phyloP scores from a whole-genome alignment of 2,113 vertebrate species.

The Panurus biarmicus region DNA sequence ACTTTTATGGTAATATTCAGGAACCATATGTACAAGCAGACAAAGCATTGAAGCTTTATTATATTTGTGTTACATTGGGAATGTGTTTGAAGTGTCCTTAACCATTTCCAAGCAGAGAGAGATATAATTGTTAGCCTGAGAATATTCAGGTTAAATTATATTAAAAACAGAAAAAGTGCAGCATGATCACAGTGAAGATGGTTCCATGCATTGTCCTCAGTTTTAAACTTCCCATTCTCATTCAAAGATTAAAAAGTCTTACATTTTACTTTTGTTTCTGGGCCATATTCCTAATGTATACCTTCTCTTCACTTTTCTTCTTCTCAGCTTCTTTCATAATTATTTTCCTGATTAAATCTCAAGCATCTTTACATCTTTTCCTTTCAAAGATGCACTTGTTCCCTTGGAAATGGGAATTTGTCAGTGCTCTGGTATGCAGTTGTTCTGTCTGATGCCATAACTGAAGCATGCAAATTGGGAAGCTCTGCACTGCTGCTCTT shows the following conservation, averaged over 20 bases:
- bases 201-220: not conserved
- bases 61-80: not conserved
- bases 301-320: not conserved
- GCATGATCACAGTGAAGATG: not conserved
- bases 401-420: not conserved
- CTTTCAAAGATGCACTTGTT: not conserved
- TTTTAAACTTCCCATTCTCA: not conserved
- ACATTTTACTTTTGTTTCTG: not conserved
- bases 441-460: not conserved
- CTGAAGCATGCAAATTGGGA: not conserved
- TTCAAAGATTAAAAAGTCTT: not conserved
- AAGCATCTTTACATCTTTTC: not conserved
- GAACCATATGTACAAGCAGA: not conserved
- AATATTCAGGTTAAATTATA: not conserved
- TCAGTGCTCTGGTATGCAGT: not conserved
- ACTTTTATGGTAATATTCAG: not conserved
- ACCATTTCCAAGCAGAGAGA: not conserved
- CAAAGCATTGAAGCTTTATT: not conserved
- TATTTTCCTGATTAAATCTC: not conserved
- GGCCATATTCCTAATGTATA: not conserved
- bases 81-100: not conserved
- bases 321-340: not conserved
- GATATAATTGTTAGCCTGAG: not conserved
- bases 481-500: not conserved
- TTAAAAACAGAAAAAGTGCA: not conserved